phyloP scores from a whole-genome alignment of 2,113 vertebrate genomes.

The Peromyscus californicus region DNA sequence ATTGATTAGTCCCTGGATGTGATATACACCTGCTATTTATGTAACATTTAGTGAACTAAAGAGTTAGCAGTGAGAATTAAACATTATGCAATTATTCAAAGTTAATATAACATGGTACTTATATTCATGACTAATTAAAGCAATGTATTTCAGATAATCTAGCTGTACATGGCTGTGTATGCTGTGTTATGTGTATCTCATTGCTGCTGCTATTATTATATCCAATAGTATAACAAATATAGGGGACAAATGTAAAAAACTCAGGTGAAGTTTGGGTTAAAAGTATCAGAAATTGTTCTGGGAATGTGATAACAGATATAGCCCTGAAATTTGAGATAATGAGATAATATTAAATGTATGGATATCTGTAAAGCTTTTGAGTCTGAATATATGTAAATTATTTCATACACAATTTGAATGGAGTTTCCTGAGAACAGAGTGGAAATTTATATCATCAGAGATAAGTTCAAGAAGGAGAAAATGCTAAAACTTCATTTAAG shows the following conservation, averaged over 20 bases:
- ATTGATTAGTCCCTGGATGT: background rate
- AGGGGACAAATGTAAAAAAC: background rate
- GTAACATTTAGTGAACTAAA: background rate
- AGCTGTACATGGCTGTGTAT: background rate
- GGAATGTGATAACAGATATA: background rate
- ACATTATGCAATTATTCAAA: background rate
- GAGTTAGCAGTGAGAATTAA: background rate
- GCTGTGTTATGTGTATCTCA: background rate
- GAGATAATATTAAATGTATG: background rate
- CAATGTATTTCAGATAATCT: background rate
- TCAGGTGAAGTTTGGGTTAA: background rate
- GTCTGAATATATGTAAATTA: constrained; percentile 25
- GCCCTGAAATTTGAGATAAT: background rate
- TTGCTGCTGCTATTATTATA: background rate
- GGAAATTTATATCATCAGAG: background rate
- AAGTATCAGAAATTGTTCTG: background rate
- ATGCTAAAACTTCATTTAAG: background rate
- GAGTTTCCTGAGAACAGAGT: background rate
- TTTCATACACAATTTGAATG: background rate
- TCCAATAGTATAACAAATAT: background rate
- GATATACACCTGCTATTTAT: background rate
- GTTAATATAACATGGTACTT: background rate
- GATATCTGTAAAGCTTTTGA: background rate
- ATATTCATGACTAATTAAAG: background rate
- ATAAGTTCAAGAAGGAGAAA: background rate